Evolutionary conservation across 1,140 invertebrate species (phyloP), one percentile per base, ranked within the genome.

Genomic region (Monochamus saltuarius): DNA sequence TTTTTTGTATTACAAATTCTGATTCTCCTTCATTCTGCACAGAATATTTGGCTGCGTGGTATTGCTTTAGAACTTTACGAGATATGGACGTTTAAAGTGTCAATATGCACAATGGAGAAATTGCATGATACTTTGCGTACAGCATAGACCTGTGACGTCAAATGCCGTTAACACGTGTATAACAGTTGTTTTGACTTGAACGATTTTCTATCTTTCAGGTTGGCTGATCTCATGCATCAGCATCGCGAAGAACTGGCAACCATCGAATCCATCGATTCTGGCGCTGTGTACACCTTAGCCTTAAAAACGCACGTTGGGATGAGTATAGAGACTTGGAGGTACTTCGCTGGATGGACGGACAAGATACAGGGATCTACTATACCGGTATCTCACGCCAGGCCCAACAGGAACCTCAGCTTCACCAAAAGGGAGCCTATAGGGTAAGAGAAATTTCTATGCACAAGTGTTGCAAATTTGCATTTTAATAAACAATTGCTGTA

Each of bases 221-320:
- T 97, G 58, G 95, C 95, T 4, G 93, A 97, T 71, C 75, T 98
- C 34, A 96, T 97, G 94, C 93, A 97, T 62, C 75, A 92, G 66
- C 88, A 97, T 73, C 93, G 93, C 77, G 94, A 97, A 75, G 95
- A 98, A 72, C 79, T 98, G 64, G 95, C 95, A 0, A 97, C 94
- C 0, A 87, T 98, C 7, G 95, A 98, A 73, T 87, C 87, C 0
- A 82, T 97, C 6, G 95, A 98, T 75, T 95, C 93, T 0, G 95
- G 95, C 4, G 95, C 95, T 0, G 95, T 98, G 0, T 98, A 97
- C 75, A 97, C 95, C 0, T 78, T 98, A 19, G 95, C 95, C 0
- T 71, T 98, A 7, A 98, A 98, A 74, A 98, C 95, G 0, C 95
- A 95, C 73, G 78, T 96, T 7, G 93, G 93, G 17, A 96, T 96